Base-by-base conservation (phyloP, 1,140 invertebrate genomes). In the Oedothorax gibbosus region DNA sequence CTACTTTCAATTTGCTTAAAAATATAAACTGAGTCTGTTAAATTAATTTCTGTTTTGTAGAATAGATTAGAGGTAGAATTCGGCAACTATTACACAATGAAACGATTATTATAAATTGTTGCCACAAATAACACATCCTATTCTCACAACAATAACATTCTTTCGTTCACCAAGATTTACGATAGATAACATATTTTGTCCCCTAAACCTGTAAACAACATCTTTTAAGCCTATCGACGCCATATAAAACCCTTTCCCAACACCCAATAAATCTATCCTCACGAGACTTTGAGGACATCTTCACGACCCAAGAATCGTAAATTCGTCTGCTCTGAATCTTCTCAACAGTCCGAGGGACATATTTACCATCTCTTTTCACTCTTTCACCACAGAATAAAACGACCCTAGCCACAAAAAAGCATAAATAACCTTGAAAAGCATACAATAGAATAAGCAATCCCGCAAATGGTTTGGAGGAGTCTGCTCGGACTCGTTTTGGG, bases 381-480 rank as follows among this genome's bases (percentile, higher is more conserved):
- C 51, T 21, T 12, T 57, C 4, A 57, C 56, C n/a, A 64, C 50
- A 64, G 21, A 64, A 62, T 10, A 50, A 20, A 21, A 57, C 69
- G 54, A 9, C 9, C 50, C 78, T 9, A 5, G 14, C 14, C 35
- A 57, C 20, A 60, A 11, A 35, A 66, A 57, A 68, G 50, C 18
- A 69, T 15, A 20, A 21, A 62, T 57, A 57, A 51, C 12, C 14
- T 14, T n/a, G 21, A 64, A 77, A 77, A 75, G 72, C 35, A 35
- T 35, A 35, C 35, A 35, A 35, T 35, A 35, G 35, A 35, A 35
- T 35, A 49, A 49, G 66, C 68, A 81, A 81, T 81, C 78, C 71
- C 14, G 53, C 35, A 81, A 81, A 81, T 81, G 78, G 21, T 15
- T n/a, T 9, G 69, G 57, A 49, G 11, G 54, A 75, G 72, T 57